A percentile compares a stretch with the other conserved stretches of the same genome.
Conservation (phyloP, 1,140 invertebrate genomes). For the Orius insidiosus region DNA sequence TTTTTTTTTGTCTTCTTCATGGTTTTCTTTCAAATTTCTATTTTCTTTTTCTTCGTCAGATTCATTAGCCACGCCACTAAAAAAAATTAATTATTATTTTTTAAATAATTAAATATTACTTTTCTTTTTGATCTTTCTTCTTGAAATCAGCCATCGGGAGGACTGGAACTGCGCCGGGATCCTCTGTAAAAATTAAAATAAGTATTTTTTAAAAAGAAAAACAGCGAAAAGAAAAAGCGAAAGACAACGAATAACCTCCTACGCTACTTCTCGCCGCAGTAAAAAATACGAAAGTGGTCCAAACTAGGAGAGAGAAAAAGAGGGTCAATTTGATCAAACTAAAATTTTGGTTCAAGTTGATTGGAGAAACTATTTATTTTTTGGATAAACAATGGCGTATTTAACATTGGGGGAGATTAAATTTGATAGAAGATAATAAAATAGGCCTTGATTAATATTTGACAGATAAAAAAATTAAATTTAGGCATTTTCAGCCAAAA, state of each 20-base stretch:
- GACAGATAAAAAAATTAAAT: too few relatives aligned
- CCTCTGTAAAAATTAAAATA: conserved; percentile 6
- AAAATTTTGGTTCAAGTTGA: too few relatives aligned
- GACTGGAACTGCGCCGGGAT: too few relatives aligned
- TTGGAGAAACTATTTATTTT: too few relatives aligned
- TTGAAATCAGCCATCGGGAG: neutral
- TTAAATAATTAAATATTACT: neutral
- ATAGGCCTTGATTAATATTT: too few relatives aligned
- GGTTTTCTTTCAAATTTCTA: conserved; percentile 23
- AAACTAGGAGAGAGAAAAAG: too few relatives aligned
- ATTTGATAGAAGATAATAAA: too few relatives aligned
- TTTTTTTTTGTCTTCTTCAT: conserved; percentile 6
- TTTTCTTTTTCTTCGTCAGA: conserved; percentile 31
- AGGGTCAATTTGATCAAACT: too few relatives aligned
- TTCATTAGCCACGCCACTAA: conserved; percentile 15
- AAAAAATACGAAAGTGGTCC: neutral
- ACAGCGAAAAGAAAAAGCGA: conserved; percentile 2
- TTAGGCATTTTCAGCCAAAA: too few relatives aligned
- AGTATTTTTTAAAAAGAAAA: neutral
- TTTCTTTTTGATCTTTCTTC: neutral
- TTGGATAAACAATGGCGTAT: too few relatives aligned
- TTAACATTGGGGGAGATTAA: too few relatives aligned
- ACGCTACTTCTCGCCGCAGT: too few relatives aligned
- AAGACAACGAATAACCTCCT: neutral
- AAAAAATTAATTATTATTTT: conserved; percentile 19